These are phyloP conservation scores for Dryococelus australis DNA, from an alignment of 2,888 invertebrate species.

Conservation along the genomic window DNA sequence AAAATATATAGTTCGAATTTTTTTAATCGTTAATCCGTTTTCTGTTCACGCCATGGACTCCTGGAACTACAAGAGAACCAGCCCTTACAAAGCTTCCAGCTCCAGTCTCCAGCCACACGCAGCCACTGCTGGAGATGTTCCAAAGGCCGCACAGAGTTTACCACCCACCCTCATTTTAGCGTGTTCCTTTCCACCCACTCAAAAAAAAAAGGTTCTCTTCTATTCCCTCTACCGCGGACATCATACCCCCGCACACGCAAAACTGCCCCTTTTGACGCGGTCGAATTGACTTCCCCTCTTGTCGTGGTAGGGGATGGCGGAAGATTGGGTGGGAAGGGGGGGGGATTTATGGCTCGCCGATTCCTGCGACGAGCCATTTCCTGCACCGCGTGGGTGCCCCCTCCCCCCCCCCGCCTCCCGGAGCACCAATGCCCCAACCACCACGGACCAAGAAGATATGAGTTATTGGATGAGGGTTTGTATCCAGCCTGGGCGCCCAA, in stretches of 20 bases:
- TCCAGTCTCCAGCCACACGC: too few relatives aligned
- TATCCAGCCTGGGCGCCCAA: background rate
- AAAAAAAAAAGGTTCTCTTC: too few relatives aligned
- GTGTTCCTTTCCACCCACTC: too few relatives aligned
- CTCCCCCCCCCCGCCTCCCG: background rate
- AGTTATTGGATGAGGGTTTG: background rate
- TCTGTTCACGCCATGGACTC: too few relatives aligned
- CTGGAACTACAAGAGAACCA: too few relatives aligned
- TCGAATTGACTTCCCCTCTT: background rate
- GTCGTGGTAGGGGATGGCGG: background rate
- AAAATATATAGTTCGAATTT: too few relatives aligned
- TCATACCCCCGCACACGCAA: background rate
- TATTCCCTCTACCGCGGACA: background rate
- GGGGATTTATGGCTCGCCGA: background rate
- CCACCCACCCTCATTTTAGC: too few relatives aligned
- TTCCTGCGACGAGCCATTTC: conserved; percentile 8
- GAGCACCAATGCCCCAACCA: too few relatives aligned
- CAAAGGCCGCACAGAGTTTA: too few relatives aligned
- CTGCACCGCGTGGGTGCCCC: background rate
- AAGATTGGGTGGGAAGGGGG: background rate
- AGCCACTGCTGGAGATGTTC: too few relatives aligned
- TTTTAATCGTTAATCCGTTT: too few relatives aligned
- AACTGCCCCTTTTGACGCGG: background rate
- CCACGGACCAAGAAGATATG: background rate
- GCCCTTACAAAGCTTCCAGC: too few relatives aligned